A percentile compares a stretch with the other conserved stretches of the same genome.
Conservation (phyloP, 2,888 invertebrate species). For the Synergus umbraculus region DNA sequence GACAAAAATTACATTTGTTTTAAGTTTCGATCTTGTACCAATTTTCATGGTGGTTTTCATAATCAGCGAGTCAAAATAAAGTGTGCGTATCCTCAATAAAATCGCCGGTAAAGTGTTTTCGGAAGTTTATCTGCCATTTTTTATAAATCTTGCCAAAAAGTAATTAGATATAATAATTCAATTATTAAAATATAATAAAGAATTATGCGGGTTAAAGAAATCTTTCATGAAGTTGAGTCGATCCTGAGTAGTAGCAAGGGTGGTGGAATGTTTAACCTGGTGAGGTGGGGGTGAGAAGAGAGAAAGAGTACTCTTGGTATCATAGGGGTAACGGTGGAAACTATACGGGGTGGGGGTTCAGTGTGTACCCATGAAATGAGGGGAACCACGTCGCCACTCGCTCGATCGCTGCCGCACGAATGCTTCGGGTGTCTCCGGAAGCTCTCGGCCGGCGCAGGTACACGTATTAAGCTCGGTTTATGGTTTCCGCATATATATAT, state of each 20-base stretch:
- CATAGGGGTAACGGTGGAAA: conserved; percentile 29
- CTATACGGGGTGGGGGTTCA: conserved; percentile 36
- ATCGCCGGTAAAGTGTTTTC: too few relatives aligned
- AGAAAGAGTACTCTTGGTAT: conserved; percentile 34
- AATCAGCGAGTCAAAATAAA: too few relatives aligned
- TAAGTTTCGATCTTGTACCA: too few relatives aligned
- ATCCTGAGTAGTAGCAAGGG: conserved; percentile 18
- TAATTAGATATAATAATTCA: too few relatives aligned
- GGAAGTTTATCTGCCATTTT: too few relatives aligned
- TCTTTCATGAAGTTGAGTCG: conserved; percentile 26
- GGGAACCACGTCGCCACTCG: conserved; percentile 57
- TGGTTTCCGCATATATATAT: conserved; percentile 21
- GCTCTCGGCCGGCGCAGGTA: conserved; percentile 50
- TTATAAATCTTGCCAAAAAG: too few relatives aligned
- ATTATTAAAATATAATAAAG: not conserved
- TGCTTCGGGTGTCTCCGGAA: conserved; percentile 61
- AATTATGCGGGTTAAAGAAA: not conserved
- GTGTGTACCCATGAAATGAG: conserved; percentile 32
- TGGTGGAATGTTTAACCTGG: not conserved
- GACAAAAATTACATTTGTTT: too few relatives aligned
- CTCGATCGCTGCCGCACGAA: conserved; percentile 55
- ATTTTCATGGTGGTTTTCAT: too few relatives aligned
- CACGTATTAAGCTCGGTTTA: conserved; percentile 35
- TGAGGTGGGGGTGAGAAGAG: conserved; percentile 13
- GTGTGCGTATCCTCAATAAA: too few relatives aligned